Percentiles rank a stretch among this genome's conserved stretches.
phyloP scores from a whole-genome alignment of 2,113 vertebrate species.

The Zosterops hypoxanthus region DNA sequence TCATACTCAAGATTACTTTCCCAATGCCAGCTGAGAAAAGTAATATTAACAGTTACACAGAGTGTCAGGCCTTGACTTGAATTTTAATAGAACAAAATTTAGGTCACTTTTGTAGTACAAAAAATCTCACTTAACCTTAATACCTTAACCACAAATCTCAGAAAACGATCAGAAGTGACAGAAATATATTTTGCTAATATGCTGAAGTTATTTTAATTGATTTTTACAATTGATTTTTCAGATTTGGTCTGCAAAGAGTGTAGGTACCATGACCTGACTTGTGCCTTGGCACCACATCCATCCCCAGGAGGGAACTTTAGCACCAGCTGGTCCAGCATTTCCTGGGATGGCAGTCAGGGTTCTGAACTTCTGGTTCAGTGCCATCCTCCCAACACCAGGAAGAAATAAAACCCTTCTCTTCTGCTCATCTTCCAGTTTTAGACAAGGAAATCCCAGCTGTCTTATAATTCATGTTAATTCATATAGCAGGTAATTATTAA shows the following conservation, averaged over 20 bases:
- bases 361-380: background rate
- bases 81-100: background rate
- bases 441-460: background rate
- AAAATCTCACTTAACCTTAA: background rate
- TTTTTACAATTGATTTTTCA: background rate
- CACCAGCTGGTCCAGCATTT: background rate
- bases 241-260: background rate
- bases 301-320: background rate
- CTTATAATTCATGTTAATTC: background rate
- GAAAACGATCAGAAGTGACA: background rate
- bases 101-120: background rate
- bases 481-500: background rate
- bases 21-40: background rate
- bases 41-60: background rate
- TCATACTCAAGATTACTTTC: background rate
- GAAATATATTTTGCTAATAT: background rate
- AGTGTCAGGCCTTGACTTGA: background rate
- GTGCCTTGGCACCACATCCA: background rate
- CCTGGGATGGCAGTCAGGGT: background rate
- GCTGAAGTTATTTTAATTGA: background rate
- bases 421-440: background rate
- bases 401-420: background rate
- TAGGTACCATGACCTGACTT: background rate
- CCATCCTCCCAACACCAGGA: background rate
- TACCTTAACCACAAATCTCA: background rate